Evolutionary conservation across 2,797 vertebrate genomes (phyloP).

Genomic region (Kryptolebias ocellatus): DNA sequence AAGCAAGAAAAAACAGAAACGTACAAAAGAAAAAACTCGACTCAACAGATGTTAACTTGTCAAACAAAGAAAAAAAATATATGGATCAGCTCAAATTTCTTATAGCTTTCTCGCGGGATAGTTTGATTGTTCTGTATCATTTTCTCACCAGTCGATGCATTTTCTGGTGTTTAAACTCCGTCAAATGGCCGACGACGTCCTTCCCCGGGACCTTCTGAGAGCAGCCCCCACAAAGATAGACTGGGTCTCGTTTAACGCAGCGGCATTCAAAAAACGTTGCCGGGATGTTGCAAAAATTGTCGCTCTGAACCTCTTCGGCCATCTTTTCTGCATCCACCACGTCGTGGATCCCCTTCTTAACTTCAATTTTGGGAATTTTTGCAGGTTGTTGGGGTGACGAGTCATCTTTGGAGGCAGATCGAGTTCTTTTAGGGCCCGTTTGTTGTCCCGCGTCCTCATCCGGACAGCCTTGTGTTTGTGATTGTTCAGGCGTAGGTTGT

Average conservation of each 20-base stretch:
- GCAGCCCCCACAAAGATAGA: constrained; percentile 60
- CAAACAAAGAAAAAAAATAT: no score
- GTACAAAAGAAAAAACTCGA: no score
- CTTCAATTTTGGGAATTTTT: not conserved
- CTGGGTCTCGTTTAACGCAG: constrained; percentile 1
- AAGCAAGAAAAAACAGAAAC: no score
- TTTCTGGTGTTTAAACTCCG: constrained; percentile 19
- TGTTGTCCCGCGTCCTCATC: not conserved
- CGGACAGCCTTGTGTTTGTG: not conserved
- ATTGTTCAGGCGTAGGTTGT: not conserved
- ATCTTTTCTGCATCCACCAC: not conserved
- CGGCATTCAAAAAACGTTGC: constrained; percentile 25
- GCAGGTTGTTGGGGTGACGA: not conserved
- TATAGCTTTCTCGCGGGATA: no score
- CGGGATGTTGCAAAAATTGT: constrained; percentile 26
- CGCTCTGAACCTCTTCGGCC: not conserved
- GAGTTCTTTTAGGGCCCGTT: constrained; percentile 17
- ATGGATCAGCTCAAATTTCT: no score
- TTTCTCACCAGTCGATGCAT: constrained; percentile 37
- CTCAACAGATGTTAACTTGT: no score
- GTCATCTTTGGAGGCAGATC: not conserved
- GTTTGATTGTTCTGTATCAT: not conserved
- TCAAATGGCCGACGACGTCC: constrained; percentile 34
- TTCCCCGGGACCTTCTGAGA: constrained; percentile 23
- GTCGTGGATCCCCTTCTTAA: not conserved